Evolutionary conservation across 2,888 invertebrate species (phyloP).

Genomic region (Belgica antarctica): DNA sequence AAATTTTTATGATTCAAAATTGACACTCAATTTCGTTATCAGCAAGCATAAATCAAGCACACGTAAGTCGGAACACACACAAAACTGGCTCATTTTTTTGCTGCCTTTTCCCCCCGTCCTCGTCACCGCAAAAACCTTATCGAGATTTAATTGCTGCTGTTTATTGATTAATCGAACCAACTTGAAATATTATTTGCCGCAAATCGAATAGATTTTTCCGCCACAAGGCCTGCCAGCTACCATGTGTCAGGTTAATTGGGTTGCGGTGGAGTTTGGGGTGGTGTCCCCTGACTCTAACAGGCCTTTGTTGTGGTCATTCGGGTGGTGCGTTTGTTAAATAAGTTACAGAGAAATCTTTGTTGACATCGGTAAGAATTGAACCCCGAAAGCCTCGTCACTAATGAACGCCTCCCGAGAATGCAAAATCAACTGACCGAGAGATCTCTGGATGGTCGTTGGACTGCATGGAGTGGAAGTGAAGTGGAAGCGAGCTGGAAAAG

Average conservation of each 20-base stretch:
- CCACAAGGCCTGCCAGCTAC: no score
- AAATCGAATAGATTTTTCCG: background rate
- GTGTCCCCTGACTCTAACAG: no score
- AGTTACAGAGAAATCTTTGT: no score
- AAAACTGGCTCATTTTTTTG: background rate
- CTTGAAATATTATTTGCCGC: background rate
- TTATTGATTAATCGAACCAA: constrained; percentile 41
- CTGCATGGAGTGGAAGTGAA: background rate
- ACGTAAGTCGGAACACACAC: background rate
- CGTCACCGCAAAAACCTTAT: background rate
- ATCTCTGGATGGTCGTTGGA: constrained; percentile 3
- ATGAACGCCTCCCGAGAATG: background rate
- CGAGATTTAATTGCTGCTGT: constrained; percentile 23
- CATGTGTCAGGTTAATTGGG: no score
- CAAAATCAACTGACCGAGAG: background rate
- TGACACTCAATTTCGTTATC: constrained; percentile 25
- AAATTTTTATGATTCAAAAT: background rate
- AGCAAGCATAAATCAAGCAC: background rate
- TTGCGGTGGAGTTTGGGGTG: no score
- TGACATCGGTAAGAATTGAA: no score
- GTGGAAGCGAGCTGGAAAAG: background rate
- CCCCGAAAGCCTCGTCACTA: background rate
- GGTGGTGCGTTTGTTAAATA: no score
- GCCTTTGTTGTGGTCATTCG: no score
- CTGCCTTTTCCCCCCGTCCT: background rate